These are phyloP conservation scores for Cnemophilus loriae DNA, from an alignment of 2,113 vertebrate species.

Conservation along the genomic window DNA sequence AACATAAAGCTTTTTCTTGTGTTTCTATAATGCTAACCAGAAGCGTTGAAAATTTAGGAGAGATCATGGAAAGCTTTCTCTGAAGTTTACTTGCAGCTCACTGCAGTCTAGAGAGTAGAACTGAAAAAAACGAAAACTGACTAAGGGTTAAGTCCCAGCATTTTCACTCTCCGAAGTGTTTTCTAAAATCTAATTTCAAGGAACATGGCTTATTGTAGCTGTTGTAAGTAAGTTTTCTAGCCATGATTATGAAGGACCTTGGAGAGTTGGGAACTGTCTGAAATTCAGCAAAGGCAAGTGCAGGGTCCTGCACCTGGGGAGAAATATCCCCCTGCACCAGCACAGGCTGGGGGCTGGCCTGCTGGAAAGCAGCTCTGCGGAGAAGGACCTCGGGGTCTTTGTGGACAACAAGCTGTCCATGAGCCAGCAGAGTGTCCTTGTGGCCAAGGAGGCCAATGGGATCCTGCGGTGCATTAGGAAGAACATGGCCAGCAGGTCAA, in stretches of 20 bases:
- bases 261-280: background rate
- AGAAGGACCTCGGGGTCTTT: background rate
- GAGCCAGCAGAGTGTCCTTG: fast-evolving
- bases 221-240: background rate
- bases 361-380: background rate
- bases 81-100: background rate
- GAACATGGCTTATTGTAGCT: background rate
- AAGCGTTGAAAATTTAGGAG: background rate
- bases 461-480: fast-evolving
- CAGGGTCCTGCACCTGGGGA: background rate
- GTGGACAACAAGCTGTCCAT: background rate
- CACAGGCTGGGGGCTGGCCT: background rate
- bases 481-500: fast-evolving
- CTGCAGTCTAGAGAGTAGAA: background rate
- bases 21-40: background rate
- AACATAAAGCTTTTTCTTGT: background rate
- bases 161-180: background rate
- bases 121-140: fast-evolving
- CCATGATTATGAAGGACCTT: background rate
- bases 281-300: background rate
- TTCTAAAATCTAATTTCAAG: background rate
- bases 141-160: background rate
- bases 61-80: background rate
- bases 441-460: fast-evolving
- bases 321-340: fast-evolving